Conservation (phyloP, 2,888 invertebrate genomes). For the Azorinus chamasolen region DNA sequence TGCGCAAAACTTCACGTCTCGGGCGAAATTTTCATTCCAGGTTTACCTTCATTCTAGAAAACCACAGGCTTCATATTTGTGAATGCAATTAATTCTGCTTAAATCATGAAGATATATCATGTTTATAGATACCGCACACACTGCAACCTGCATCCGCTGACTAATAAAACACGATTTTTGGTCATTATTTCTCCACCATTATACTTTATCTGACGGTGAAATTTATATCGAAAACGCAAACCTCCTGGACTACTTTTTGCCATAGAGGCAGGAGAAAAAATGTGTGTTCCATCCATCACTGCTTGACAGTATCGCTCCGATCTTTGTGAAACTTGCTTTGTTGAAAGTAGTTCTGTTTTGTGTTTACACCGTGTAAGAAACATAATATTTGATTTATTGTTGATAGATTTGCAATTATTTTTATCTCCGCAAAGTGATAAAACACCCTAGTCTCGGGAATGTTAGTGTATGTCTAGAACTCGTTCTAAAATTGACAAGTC, state of each 20-base stretch:
- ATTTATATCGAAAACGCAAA: conserved; percentile 51
- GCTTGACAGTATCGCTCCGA: conserved; percentile 54
- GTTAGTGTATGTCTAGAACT: no score
- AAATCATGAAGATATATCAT: no score
- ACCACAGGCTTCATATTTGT: no score
- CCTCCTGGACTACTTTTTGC: conserved; percentile 48
- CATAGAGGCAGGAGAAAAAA: conserved; percentile 35
- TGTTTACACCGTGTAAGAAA: conserved; percentile 32
- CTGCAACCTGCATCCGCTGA: conserved; percentile 21
- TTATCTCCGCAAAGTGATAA: conserved; percentile 31
- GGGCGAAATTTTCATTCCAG: no score
- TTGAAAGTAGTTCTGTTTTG: conserved; percentile 47
- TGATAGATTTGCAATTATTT: conserved; percentile 36
- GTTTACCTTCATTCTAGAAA: no score
- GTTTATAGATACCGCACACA: conserved; percentile 22
- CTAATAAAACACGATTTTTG: conserved; percentile 32
- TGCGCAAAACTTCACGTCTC: no score
- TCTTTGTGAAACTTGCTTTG: conserved; percentile 51
- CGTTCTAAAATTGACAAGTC: no score
- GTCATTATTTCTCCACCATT: conserved; percentile 47
- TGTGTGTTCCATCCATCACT: conserved; percentile 48
- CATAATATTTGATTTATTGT: conserved; percentile 36
- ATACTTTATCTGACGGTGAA: conserved; percentile 39
- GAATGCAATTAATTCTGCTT: background rate
- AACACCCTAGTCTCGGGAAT: conserved; percentile 14